A percentile compares a stretch with the other conserved stretches of the same genome.
Evolutionary conservation across 2,797 vertebrate species (phyloP).

Genomic region (Taeniopygia guttata): DNA sequence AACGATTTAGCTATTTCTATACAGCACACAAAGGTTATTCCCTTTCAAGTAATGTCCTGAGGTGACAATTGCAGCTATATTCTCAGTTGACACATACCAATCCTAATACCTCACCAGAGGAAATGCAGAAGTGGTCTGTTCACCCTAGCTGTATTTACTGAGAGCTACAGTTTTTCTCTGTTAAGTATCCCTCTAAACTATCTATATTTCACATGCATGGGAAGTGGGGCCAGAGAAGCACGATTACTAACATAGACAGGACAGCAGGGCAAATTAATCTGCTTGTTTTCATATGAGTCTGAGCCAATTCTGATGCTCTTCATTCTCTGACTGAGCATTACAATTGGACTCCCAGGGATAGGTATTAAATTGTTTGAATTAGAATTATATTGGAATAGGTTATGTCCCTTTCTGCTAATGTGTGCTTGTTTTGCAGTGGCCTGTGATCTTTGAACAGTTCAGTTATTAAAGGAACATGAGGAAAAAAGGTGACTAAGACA

Average conservation of each 20-base stretch:
- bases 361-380: not conserved
- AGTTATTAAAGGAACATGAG: not conserved
- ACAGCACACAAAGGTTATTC: not conserved
- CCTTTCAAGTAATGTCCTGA: not conserved
- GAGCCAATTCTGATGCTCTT: not conserved
- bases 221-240: not conserved
- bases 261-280: not conserved
- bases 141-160: not conserved
- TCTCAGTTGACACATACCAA: not conserved
- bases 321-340: not conserved
- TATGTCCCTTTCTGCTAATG: not conserved
- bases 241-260: not conserved
- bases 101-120: not conserved
- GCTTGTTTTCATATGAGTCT: not conserved
- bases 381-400: not conserved
- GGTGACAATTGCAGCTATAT: not conserved
- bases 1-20: not conserved
- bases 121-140: not conserved
- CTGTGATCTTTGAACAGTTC: not conserved
- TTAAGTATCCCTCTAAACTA: not conserved
- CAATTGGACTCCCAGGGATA: not conserved
- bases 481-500: not conserved
- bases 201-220: not conserved
- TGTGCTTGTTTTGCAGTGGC: not conserved
- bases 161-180: not conserved